Percentiles rank a stretch among this genome's conserved stretches.
phyloP scores from a whole-genome alignment of 2,113 vertebrate genomes.

The Rhinoderma darwinii region DNA sequence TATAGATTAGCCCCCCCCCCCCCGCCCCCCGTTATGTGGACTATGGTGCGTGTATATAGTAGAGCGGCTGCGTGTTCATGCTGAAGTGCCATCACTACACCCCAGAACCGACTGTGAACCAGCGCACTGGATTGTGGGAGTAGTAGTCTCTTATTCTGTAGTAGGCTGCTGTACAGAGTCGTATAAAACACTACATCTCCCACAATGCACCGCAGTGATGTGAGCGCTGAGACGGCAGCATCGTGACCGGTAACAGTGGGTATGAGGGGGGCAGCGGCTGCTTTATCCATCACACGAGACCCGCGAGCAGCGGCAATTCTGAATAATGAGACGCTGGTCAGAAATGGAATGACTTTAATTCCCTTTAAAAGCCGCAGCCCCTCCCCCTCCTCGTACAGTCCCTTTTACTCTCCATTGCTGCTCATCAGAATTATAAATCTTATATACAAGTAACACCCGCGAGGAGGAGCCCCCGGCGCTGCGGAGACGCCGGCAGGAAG shows the following conservation, averaged over 20 bases:
- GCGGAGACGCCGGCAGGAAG: constrained; percentile 56
- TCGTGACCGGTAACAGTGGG: background rate
- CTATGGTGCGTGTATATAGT: too few species aligned
- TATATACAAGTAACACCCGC: constrained; percentile 70
- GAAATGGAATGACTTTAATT: constrained; percentile 49
- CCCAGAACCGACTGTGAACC: too few species aligned
- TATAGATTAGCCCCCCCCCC: too few species aligned
- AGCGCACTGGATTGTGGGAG: too few species aligned
- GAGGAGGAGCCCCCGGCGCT: background rate
- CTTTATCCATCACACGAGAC: background rate
- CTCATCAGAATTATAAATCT: constrained; percentile 62
- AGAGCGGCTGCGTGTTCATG: too few species aligned
- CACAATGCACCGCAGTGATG: too few species aligned
- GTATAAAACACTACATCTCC: too few species aligned
- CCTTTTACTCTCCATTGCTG: background rate
- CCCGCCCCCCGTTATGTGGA: too few species aligned
- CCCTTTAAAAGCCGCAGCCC: background rate
- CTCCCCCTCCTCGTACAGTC: background rate
- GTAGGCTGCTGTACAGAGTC: too few species aligned
- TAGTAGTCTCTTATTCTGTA: too few species aligned
- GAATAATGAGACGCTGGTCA: background rate
- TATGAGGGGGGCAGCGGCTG: background rate
- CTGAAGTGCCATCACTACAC: too few species aligned
- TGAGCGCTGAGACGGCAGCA: too few species aligned
- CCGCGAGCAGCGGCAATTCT: background rate